phyloP scores from a whole-genome alignment of 2,113 vertebrate genomes.

The Collichthys lucidus region DNA sequence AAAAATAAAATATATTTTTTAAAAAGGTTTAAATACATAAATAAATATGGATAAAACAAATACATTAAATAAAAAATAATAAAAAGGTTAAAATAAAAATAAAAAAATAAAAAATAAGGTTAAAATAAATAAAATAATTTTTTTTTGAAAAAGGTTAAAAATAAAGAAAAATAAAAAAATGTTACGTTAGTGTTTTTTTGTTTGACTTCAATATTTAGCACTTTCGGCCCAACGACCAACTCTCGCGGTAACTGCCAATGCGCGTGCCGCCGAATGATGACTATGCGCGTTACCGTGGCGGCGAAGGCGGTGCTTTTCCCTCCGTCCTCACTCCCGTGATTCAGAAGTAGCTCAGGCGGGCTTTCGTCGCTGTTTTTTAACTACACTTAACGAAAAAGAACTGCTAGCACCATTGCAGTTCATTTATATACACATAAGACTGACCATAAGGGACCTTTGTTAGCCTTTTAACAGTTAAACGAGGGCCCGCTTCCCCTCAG shows the following conservation, averaged over 20 bases:
- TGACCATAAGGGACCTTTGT: background rate
- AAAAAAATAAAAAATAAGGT: too few relatives aligned
- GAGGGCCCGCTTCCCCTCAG: constrained; percentile 65
- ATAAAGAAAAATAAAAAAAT: too few relatives aligned
- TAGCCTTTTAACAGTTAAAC: background rate
- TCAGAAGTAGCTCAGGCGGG: constrained; percentile 51
- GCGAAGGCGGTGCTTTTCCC: constrained; percentile 67
- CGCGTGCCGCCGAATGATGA: constrained; percentile 14
- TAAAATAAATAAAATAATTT: too few relatives aligned
- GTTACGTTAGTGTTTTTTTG: too few relatives aligned
- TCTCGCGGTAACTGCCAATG: constrained; percentile 43
- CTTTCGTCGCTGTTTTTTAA: constrained; percentile 60
- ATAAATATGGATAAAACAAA: too few relatives aligned
- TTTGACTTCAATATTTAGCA: too few relatives aligned
- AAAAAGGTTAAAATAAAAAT: too few relatives aligned
- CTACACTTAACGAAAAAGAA: background rate
- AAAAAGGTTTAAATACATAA: too few relatives aligned
- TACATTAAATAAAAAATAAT: too few relatives aligned
- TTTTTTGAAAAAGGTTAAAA: too few relatives aligned
- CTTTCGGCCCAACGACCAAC: background rate
- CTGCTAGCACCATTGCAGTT: background rate
- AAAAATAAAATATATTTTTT: too few relatives aligned
- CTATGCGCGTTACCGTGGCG: constrained; percentile 46
- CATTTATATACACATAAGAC: background rate
- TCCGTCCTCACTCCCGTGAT: constrained; percentile 16